phyloP scores from a whole-genome alignment of 2,888 invertebrate genomes.

The Pegoplata infirma region DNA sequence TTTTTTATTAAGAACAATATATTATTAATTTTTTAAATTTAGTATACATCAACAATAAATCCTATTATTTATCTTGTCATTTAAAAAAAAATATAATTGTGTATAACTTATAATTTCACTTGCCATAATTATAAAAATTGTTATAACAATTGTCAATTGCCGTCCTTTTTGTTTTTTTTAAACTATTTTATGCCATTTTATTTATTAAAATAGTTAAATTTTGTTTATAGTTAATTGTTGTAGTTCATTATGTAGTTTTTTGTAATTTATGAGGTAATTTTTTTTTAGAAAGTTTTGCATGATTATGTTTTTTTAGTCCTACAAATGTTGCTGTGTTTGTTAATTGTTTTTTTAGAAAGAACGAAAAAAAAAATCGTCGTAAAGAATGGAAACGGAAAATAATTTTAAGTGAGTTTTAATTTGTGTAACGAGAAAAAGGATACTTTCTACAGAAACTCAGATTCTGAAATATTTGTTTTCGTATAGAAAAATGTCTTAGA shows the following conservation, averaged over 20 bases:
- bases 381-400: too few species aligned
- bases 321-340: conserved; percentile 1
- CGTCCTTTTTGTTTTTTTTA: too few species aligned
- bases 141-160: conserved; percentile 17
- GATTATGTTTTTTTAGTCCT: conserved; percentile 59
- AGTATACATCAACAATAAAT: background rate
- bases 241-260: conserved; percentile 44
- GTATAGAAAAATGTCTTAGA: too few species aligned
- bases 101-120: conserved; percentile 37
- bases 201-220: conserved; percentile 34
- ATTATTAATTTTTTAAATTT: conserved; percentile 18
- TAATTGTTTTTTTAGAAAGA: background rate
- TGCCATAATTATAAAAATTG: conserved; percentile 42
- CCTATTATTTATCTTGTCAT: conserved; percentile 34
- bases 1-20: conserved; percentile 21
- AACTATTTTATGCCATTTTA: conserved; percentile 39
- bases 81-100: conserved; percentile 8
- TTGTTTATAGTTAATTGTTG: conserved; percentile 44
- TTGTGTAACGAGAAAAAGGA: too few species aligned
- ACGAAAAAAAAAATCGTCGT: too few species aligned
- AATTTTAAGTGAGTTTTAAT: too few species aligned
- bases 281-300: conserved; percentile 70
- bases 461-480: too few species aligned
- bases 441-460: too few species aligned
- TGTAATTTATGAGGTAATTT: conserved; percentile 31